Base-by-base conservation (phyloP, 2,797 vertebrate genomes). In the Leptodactylus fallax region DNA sequence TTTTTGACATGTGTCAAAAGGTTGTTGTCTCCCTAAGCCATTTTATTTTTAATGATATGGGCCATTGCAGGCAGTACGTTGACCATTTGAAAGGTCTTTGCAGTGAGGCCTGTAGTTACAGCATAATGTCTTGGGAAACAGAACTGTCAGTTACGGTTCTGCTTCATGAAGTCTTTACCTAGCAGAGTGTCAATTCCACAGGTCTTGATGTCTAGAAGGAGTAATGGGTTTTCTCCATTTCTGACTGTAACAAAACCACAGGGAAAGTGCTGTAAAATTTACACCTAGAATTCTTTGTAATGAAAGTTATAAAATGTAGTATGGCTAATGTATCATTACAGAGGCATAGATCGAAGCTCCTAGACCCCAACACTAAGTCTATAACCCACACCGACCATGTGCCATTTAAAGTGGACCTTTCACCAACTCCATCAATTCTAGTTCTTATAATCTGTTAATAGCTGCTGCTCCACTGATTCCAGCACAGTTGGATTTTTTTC, bases 121-220 rank as follows among this genome's bases (percentile, higher is more conserved):
- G 19, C 27, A n/a, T 0, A 60, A 23, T 47, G 5, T 58, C 55
- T n/a, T 74, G 53, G 67, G 69, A 71, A 58, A 36, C 67, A 2
- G 65, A 83, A 12, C 67, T 84, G 82, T 60, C 82, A 84, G 67
- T n/a, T 74, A 11, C 45, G 53, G 81, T 83, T 83, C 49, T 67
- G 55, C 82, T 74, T 74, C 67, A 60, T 72, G 82, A 47, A 84
- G 27, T 58, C 67, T 60, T 71, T 58, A 12, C 53, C 14, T 14
- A 58, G 67, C 23, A 51, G 51, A 63, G 19, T 84, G 67, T 84
- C 82, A 74, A 23, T 36, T 74, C 19, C 49, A 17, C 11, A 23
- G 36, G 21, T 58, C 21, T 14, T 27, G 7, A 36, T 60, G 67
- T 36, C 69, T 55, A 56, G 19, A 47, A n/a, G 67, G 67, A 84